Conservation (phyloP, 2,113 vertebrate species). For the human (Homo sapiens) region DNA sequence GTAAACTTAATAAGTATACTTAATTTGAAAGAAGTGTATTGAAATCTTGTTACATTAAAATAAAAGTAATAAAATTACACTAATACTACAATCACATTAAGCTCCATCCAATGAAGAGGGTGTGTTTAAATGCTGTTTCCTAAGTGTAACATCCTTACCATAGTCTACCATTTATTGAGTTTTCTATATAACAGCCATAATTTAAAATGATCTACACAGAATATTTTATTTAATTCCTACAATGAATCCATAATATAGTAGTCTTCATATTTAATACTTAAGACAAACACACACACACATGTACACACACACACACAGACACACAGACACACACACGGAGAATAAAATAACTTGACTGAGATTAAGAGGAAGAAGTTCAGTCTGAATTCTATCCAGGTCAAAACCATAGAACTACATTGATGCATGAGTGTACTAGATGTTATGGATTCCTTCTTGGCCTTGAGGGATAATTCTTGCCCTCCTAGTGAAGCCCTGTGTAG, state of each 20-base stretch:
- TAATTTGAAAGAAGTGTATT: not conserved
- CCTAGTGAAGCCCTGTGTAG: rapidly evolving
- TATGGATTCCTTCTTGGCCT: not conserved
- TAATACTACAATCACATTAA: not conserved
- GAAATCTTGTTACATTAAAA: not conserved
- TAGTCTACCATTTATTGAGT: not conserved
- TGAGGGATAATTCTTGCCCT: rapidly evolving
- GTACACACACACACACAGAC: no score
- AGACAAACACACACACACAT: not conserved
- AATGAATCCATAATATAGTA: not conserved
- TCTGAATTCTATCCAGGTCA: not conserved
- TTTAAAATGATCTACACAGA: not conserved
- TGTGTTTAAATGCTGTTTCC: not conserved
- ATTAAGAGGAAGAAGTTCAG: not conserved
- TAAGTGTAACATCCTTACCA: not conserved
- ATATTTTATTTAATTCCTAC: not conserved
- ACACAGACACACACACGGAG: no score
- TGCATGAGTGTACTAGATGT: rapidly evolving
- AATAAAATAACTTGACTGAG: not conserved
- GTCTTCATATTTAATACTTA: not conserved
- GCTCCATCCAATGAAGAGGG: not conserved
- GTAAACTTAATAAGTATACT: not conserved
- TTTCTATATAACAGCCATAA: not conserved
- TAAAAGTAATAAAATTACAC: not conserved
- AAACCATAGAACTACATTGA: not conserved